Conservation (phyloP, 1,140 invertebrate genomes). For the Geopemphigus sp. region DNA sequence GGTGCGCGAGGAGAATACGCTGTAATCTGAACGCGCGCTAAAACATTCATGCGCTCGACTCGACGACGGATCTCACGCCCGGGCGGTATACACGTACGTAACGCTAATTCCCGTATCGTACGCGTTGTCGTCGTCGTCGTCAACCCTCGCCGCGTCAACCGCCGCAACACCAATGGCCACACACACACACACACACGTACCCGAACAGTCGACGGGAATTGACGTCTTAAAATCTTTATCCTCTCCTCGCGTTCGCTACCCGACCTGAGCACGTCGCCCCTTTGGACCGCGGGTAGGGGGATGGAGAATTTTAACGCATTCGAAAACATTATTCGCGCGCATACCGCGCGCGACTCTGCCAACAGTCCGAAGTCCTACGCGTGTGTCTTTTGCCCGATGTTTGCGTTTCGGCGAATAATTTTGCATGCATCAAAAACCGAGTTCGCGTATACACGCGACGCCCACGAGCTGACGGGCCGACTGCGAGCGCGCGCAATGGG, state of each 20-base stretch:
- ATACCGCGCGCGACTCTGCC: not conserved
- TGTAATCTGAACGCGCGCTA: conserved; percentile 35
- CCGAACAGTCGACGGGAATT: no score
- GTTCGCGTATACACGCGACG: no score
- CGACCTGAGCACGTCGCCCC: not conserved
- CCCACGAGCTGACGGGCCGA: no score
- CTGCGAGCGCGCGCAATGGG: no score
- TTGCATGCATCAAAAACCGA: conserved; percentile 40
- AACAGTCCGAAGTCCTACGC: conserved; percentile 24
- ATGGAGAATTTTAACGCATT: conserved; percentile 42
- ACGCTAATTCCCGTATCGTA: conserved; percentile 30
- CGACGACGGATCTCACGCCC: conserved; percentile 18
- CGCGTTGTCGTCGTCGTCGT: not conserved
- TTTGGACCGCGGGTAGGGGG: no score
- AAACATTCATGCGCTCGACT: conserved; percentile 44
- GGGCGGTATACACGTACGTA: not conserved
- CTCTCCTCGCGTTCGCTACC: not conserved
- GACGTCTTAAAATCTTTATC: conserved; percentile 49
- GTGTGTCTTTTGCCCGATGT: conserved; percentile 19
- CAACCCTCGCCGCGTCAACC: no score
- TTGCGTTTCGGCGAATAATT: conserved; percentile 44
- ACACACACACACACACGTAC: not conserved
- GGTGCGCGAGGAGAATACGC: not conserved
- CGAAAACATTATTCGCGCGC: conserved; percentile 43
- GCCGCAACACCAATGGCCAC: no score